Evolutionary conservation across 37 sponge, comb jelly and placozoan species (phyloP).

Genomic region (Axinella damicornis): DNA sequence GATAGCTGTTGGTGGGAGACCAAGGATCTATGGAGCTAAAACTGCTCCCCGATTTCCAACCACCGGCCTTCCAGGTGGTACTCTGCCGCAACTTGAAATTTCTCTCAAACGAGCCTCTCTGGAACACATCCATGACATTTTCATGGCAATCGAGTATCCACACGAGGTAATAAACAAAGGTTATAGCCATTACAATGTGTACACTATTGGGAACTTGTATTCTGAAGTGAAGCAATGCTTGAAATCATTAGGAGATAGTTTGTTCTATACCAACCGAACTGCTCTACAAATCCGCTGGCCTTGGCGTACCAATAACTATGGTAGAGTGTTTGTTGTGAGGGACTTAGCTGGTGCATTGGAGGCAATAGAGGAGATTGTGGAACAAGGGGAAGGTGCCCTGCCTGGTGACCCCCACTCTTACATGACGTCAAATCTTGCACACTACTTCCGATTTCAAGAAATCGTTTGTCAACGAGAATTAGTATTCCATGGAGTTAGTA

Average conservation of each 20-base stretch:
- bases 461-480: slow-evolving; percentile 50
- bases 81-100: slow-evolving; percentile 16
- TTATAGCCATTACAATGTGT: not conserved
- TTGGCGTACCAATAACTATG: no score
- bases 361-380: slow-evolving; percentile 40
- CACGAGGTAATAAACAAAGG: not conserved
- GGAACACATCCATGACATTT: slow-evolving; percentile 35
- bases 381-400: slow-evolving; percentile 72
- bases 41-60: slow-evolving; percentile 21
- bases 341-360: not conserved
- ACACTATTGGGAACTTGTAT: slow-evolving; percentile 74
- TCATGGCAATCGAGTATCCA: slow-evolving; percentile 42
- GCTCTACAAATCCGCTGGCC: no score
- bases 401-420: slow-evolving; percentile 13
- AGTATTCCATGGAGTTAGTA: not conserved
- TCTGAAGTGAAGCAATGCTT: slow-evolving; percentile 27
- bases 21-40: slow-evolving; percentile 16
- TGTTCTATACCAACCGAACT: not conserved
- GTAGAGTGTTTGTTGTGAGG: no score
- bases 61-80: slow-evolving; percentile 37
- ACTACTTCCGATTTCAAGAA: slow-evolving; percentile 61
- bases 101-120: slow-evolving; percentile 11
- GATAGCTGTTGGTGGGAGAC: slow-evolving; percentile 41
- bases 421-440: not conserved
- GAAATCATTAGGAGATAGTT: slow-evolving; percentile 7